Base-by-base conservation (phyloP, 2,888 invertebrate genomes). In the Hypselothyrea guttata region DNA sequence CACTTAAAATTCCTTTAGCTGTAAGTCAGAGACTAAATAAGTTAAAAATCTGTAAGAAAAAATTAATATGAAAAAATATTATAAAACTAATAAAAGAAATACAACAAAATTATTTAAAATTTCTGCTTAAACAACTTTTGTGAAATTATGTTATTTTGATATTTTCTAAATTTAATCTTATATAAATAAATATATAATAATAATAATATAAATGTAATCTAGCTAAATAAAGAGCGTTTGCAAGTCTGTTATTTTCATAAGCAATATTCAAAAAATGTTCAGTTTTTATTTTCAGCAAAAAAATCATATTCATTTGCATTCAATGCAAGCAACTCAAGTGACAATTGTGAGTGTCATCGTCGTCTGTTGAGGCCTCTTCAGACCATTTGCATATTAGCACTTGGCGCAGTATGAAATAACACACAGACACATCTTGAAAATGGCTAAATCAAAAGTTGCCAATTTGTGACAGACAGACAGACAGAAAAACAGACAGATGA, bases 371-470 rank as follows among this genome's bases (percentile, higher is more conserved):
- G 61, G 59, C 37, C 18, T 7, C 35, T 52, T 16, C 7, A 16
- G 8, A 12, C 13, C 30, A 77, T 75, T 75, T 75, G 67, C 75
- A 75, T 81, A 73, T 73, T 59, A 54, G 48, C 75, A 75, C 75
- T 75, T 78, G 75, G 67, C 60, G 44, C 37, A 51, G 53, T 54
- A 42, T 31, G 8, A 9, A 4, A 11, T 7, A 33, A 12, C 22
- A 13, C 16, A 56, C 54, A 57, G 48, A 37, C 35, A 34, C 57
- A 55, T 61, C 70, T 56, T 56, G 44, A 53, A 66, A 73, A 76
- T 60, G 84, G 77, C 77, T n/a, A 77, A 81, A 76, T 70, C 84
- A 84, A 84, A 81, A 76, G 81, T 63, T 70, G 81, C 77, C 77
- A 61, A 67, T 72, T 62, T 61, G 51, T 37, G 60, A 74, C 65